Percentiles rank a stretch among this genome's conserved stretches.
Conservation (phyloP, 1,140 invertebrate species). For the Chionoecetes opilio region DNA sequence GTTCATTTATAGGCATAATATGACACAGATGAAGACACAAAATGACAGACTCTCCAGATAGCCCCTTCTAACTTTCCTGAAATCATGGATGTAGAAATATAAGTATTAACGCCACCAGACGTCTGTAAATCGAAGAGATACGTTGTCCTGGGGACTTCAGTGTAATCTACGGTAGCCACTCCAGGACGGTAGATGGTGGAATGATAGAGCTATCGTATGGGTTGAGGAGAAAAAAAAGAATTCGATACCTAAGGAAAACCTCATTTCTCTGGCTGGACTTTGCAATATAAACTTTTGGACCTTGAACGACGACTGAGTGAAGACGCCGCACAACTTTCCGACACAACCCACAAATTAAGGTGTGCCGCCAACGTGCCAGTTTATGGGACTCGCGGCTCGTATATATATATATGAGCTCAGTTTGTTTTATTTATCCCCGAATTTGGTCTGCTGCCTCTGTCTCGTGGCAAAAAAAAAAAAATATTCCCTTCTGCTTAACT, state of each 20-base stretch:
- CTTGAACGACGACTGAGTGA: background rate
- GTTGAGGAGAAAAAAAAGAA: background rate
- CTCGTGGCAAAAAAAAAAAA: background rate
- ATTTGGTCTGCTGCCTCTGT: background rate
- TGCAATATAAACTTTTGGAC: background rate
- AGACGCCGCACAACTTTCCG: slow-evolving; percentile 10
- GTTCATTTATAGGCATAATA: too few relatives aligned
- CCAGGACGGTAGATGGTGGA: background rate
- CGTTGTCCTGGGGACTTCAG: too few relatives aligned
- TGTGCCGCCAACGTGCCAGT: background rate
- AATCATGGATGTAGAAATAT: too few relatives aligned
- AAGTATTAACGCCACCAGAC: too few relatives aligned
- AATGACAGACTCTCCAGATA: too few relatives aligned
- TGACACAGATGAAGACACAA: too few relatives aligned
- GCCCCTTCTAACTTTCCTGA: too few relatives aligned
- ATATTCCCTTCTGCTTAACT: background rate
- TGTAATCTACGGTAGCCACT: too few relatives aligned
- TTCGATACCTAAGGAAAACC: background rate
- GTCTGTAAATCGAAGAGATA: too few relatives aligned
- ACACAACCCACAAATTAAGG: slow-evolving; percentile 9
- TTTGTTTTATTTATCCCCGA: background rate
- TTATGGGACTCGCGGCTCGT: background rate
- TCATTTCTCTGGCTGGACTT: background rate
- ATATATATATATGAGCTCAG: slow-evolving; percentile 23
- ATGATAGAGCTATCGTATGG: background rate